phyloP scores from a whole-genome alignment of 2,797 vertebrate species.

The Micropoecilia bifurca region DNA sequence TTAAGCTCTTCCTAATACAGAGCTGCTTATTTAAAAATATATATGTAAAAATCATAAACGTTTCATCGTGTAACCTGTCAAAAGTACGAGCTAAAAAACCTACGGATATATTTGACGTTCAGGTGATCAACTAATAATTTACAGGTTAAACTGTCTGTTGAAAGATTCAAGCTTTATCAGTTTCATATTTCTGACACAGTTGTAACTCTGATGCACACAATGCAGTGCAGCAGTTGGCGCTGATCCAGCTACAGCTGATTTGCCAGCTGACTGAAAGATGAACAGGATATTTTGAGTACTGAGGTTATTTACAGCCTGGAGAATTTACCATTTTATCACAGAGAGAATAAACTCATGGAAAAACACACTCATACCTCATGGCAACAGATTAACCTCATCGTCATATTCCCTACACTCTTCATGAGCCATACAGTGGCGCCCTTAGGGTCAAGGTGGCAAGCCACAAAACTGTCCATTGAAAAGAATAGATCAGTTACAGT shows the following conservation, averaged over 20 bases:
- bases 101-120: not conserved
- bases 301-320: not conserved
- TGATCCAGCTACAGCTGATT: conserved; percentile 6
- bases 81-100: not conserved
- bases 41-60: not conserved
- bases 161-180: not conserved
- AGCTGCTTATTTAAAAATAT: not conserved
- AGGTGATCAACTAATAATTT: not conserved
- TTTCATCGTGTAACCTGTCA: not conserved
- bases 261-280: not conserved
- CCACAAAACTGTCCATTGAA: not conserved
- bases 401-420: not conserved
- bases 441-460: not conserved
- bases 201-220: not conserved
- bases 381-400: not conserved
- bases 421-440: not conserved
- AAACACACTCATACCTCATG: not conserved
- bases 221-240: conserved; percentile 2
- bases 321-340: not conserved
- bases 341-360: not conserved
- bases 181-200: not conserved
- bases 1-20: conserved; percentile 65
- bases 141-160: not conserved
- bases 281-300: not conserved
- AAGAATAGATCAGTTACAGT: not conserved